These are phyloP conservation scores for Parambassis ranga DNA, from an alignment of 2,797 vertebrate species.

Conservation along the genomic window DNA sequence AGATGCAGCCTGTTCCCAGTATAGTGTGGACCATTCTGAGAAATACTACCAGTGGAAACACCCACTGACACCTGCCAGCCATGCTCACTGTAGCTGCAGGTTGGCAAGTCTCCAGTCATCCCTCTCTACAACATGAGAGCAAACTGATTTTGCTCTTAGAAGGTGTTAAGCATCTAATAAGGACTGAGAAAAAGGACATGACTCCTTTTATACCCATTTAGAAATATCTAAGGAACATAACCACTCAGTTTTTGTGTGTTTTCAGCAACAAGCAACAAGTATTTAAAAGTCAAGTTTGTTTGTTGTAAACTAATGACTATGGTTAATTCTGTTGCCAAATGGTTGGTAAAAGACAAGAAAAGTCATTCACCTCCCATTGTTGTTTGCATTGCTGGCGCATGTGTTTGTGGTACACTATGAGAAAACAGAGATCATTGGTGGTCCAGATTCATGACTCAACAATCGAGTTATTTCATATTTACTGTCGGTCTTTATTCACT, in stretches of 20 bases:
- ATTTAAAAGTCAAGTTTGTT: constrained; percentile 2
- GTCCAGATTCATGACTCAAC: constrained; percentile 12
- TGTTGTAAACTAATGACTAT: constrained; percentile 2
- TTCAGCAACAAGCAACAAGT: not conserved
- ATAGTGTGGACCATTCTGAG: constrained; percentile 22
- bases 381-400: constrained; percentile 2
- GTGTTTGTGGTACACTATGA: constrained; percentile 1
- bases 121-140: constrained; percentile 58
- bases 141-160: too few species aligned
- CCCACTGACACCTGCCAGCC: constrained; percentile 62
- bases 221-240: constrained; percentile 44
- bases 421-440: not conserved
- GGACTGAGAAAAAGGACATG: constrained; percentile 72
- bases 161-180: constrained; percentile 82
- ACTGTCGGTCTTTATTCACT: not conserved
- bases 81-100: constrained; percentile 53
- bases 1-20: constrained; percentile 31
- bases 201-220: constrained; percentile 47
- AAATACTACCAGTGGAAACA: constrained; percentile 57
- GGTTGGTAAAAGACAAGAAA: not conserved
- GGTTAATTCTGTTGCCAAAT: not conserved
- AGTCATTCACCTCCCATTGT: constrained; percentile 4
- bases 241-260: not conserved
- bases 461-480: not conserved
- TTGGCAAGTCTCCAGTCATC: constrained; percentile 63